Conservation (phyloP, 2,888 invertebrate genomes). For the Seira musarum region DNA sequence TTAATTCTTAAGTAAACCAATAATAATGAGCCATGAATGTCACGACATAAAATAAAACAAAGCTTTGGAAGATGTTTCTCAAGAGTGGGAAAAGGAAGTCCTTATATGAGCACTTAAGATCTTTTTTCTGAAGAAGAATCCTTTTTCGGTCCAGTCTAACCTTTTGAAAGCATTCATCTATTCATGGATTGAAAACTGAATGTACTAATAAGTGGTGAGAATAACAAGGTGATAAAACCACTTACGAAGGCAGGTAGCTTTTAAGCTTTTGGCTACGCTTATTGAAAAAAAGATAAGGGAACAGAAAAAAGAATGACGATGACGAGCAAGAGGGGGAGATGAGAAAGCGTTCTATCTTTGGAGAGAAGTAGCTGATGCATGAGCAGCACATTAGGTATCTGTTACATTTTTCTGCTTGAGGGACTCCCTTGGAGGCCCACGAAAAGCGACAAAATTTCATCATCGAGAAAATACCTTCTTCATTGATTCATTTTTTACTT, state of each 20-base stretch:
- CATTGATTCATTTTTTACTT: no score
- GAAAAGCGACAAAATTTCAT: slow-evolving; percentile 27
- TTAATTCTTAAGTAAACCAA: no score
- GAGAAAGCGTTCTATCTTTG: neutral
- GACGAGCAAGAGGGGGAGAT: slow-evolving; percentile 9
- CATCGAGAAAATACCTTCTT: no score
- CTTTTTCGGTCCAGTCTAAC: neutral
- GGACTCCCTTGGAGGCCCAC: slow-evolving; percentile 56
- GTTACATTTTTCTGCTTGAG: slow-evolving; percentile 29
- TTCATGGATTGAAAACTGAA: slow-evolving; percentile 28
- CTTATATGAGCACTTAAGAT: no score
- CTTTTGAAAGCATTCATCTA: slow-evolving; percentile 9
- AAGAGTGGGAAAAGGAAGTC: neutral
- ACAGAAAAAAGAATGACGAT: neutral
- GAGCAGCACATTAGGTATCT: slow-evolving; percentile 32
- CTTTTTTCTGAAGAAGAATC: no score
- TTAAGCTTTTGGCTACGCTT: slow-evolving; percentile 48
- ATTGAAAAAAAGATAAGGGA: slow-evolving; percentile 27
- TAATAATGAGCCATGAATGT: no score
- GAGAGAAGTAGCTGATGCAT: neutral
- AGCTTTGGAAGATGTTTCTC: slow-evolving; percentile 12
- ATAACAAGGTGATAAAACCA: slow-evolving; percentile 57
- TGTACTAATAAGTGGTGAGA: slow-evolving; percentile 53
- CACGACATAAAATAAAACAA: no score
- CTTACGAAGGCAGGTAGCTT: slow-evolving; percentile 52